Evolutionary conservation across 2,888 invertebrate genomes (phyloP).

Genomic region (Lithosia quadra): DNA sequence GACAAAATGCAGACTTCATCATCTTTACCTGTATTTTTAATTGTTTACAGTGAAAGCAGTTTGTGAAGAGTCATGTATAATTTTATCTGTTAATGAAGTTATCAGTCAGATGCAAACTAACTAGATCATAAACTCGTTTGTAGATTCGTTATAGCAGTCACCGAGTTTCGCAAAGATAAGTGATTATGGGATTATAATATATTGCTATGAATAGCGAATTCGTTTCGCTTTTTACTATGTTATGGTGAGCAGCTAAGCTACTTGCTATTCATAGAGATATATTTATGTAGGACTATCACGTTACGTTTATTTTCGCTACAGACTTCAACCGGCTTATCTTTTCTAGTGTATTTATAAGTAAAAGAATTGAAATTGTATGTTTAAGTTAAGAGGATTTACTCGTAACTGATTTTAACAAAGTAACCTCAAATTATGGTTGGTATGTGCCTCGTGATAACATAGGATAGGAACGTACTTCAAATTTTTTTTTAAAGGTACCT

Average conservation of each 20-base stretch:
- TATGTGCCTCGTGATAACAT: background rate
- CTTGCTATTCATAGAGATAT: background rate
- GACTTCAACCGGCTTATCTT: background rate
- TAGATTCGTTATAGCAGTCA: background rate
- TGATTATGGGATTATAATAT: background rate
- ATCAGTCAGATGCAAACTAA: background rate
- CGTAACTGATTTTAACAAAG: background rate
- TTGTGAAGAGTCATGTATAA: background rate
- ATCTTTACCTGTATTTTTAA: background rate
- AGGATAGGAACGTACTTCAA: background rate
- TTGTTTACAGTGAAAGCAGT: background rate
- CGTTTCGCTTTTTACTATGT: background rate
- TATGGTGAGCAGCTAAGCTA: background rate
- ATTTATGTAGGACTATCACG: conserved; percentile 1
- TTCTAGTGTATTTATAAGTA: background rate
- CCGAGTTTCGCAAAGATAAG: background rate
- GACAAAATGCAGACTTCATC: background rate
- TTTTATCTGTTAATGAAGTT: background rate
- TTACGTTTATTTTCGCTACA: background rate
- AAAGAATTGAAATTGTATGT: background rate
- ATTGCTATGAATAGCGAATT: background rate
- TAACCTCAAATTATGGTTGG: background rate
- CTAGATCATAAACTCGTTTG: background rate
- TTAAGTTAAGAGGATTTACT: background rate
- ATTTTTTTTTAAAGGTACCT: too few relatives aligned